Evolutionary conservation across 2,888 invertebrate species (phyloP).

Genomic region (Urechis unicinctus): DNA sequence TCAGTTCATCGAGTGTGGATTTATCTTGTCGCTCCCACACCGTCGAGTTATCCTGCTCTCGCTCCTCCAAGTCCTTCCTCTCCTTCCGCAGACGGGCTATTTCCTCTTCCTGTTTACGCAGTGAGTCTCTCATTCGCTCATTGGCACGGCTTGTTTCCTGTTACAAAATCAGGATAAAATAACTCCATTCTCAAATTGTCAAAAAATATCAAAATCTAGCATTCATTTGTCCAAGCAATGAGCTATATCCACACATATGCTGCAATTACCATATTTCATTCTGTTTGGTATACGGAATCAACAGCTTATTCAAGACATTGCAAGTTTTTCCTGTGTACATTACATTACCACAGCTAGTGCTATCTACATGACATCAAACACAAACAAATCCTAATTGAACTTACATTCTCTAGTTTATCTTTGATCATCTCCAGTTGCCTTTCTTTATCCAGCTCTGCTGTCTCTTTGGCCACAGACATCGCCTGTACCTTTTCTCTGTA

Average conservation of each 20-base stretch:
- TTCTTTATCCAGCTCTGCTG: constrained; percentile 33
- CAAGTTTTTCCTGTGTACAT: too few relatives aligned
- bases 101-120: constrained; percentile 30
- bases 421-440: constrained; percentile 32
- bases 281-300: too few relatives aligned
- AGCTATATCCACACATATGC: too few relatives aligned
- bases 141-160: constrained; percentile 36
- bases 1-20: constrained; percentile 37
- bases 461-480: constrained; percentile 36
- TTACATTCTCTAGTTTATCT: constrained; percentile 24
- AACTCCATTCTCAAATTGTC: too few relatives aligned
- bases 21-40: constrained; percentile 31
- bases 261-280: too few relatives aligned
- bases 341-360: too few relatives aligned
- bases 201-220: too few relatives aligned
- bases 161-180: too few relatives aligned
- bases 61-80: constrained; percentile 20
- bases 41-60: constrained; percentile 27
- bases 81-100: constrained; percentile 27
- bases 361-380: too few relatives aligned
- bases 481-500: constrained; percentile 38
- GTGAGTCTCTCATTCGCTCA: constrained; percentile 30
- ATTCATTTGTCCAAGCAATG: too few relatives aligned
- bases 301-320: too few relatives aligned
- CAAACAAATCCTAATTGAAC: too few relatives aligned